Conservation (phyloP, 2,113 vertebrate species). For the Arenaria interpres region DNA sequence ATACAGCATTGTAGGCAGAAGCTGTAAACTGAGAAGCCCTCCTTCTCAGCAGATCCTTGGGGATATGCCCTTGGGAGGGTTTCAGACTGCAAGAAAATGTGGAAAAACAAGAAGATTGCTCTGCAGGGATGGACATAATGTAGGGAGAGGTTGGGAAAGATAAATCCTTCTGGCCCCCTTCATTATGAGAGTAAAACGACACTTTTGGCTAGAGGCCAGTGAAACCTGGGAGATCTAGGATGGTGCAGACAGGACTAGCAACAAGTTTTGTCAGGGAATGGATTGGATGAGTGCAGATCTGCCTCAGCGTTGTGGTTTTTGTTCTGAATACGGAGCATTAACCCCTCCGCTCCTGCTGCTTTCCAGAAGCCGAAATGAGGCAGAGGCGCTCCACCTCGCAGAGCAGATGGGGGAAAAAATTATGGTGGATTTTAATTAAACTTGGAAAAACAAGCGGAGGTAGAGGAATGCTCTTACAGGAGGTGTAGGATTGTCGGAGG, state of each 20-base stretch:
- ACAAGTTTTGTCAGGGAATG: slow-evolving; percentile 71
- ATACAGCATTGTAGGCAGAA: slow-evolving; percentile 46
- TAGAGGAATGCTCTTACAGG: slow-evolving; percentile 35
- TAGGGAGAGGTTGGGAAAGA: slow-evolving; percentile 69
- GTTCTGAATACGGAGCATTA: slow-evolving; percentile 23
- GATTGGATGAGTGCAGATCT: slow-evolving; percentile 42
- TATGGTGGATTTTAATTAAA: slow-evolving; percentile 29
- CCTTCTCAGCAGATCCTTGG: slow-evolving; percentile 62
- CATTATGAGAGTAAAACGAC: slow-evolving; percentile 76
- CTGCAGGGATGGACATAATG: slow-evolving; percentile 68
- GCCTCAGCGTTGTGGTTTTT: slow-evolving; percentile 42
- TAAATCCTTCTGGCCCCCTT: slow-evolving; percentile 72
- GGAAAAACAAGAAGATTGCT: slow-evolving; percentile 78
- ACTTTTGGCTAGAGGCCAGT: slow-evolving; percentile 72
- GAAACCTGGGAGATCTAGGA: slow-evolving; percentile 70
- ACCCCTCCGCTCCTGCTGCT: slow-evolving; percentile 36
- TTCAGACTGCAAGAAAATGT: slow-evolving; percentile 78
- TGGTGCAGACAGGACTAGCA: slow-evolving; percentile 72
- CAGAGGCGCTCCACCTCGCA: neutral
- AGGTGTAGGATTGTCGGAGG: slow-evolving; percentile 19
- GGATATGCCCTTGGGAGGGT: slow-evolving; percentile 67
- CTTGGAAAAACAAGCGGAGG: slow-evolving; percentile 44
- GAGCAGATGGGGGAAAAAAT: neutral
- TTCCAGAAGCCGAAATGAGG: neutral
- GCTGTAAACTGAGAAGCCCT: slow-evolving; percentile 62